Base-by-base conservation (phyloP, 2,888 invertebrate species). In the Helicoverpa assulta region DNA sequence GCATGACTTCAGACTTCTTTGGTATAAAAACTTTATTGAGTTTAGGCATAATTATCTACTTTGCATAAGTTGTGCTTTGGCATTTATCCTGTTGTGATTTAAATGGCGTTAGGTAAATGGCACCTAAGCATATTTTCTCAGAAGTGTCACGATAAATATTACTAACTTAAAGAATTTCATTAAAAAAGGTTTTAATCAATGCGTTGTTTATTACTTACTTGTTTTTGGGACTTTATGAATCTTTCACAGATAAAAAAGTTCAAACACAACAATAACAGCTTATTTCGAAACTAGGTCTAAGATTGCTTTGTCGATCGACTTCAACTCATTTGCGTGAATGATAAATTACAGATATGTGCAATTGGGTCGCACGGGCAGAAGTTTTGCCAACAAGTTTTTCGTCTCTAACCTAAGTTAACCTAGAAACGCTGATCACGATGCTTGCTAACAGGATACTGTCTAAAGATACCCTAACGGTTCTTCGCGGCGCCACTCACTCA, bases 401-500 rank as follows among this genome's bases (percentile, higher is more conserved):
- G 82, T 75, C 78, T 80, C 69, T 60, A 69, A 66, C 70, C n/a
- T 80, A 75, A 83, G 80, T 64, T 83, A 82, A 82, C 83, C 84
- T 83, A 83, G 83, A 82, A 84, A 84, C 78, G 56, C 75, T 60
- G 78, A 78, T 82, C 82, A 80, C 80, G 84, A 80, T 78, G 80
- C 80, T 83, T 78, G 64, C 83, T 76, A 84, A 83, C 83, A 83
- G 83, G 83, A 83, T 84, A 84, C 78, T 66, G 83, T 82, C 67
- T 76, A 69, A 74, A 78, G 83, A 78, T 80, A 71, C 67, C 72
- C 60, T 84, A 83, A 83, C 83, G 83, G 83, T 80, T 57, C 56
- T 78, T 78, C 33, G 57, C 43, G 60, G 70, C 70, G 74, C 67
- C 71, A 69, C 62, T 78, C 65, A 72, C 73, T 59, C 72, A 59